These are phyloP conservation scores for Chrosomus eos DNA, from an alignment of 2,797 vertebrate genomes.

Conservation along the genomic window DNA sequence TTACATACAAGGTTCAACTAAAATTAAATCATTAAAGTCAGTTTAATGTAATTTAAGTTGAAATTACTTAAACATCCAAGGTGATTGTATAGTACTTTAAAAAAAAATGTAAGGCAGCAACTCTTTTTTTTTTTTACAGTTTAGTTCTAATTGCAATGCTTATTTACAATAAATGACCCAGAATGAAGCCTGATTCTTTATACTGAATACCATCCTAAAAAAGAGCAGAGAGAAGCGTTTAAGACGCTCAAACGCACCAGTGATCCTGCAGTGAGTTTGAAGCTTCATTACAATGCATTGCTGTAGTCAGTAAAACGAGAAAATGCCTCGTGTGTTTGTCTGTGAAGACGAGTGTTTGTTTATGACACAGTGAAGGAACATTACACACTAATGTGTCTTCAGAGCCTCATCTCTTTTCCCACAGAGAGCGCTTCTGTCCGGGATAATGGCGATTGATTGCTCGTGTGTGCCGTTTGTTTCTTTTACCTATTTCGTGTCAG, in stretches of 20 bases:
- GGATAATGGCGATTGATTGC: conserved; percentile 25
- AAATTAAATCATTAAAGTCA: neutral
- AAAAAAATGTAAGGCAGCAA: too few species aligned
- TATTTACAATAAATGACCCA: neutral
- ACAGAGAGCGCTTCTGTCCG: conserved; percentile 26
- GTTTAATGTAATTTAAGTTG: neutral
- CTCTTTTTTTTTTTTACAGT: neutral
- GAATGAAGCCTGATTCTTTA: neutral
- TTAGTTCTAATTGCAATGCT: neutral
- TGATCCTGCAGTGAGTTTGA: neutral
- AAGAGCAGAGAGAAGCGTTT: neutral
- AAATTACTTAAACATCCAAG: neutral
- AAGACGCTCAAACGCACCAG: neutral
- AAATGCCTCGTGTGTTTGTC: conserved; percentile 25
- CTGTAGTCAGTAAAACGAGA: conserved; percentile 12
- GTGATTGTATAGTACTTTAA: neutral
- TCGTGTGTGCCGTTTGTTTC: neutral
- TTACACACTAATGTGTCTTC: conserved; percentile 43
- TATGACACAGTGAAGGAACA: conserved; percentile 43
- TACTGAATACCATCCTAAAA: neutral
- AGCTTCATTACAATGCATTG: neutral
- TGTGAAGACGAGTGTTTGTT: conserved; percentile 25
- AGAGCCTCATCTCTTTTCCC: conserved; percentile 9
- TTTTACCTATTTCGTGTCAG: neutral
- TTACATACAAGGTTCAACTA: too few species aligned